phyloP scores from a whole-genome alignment of 2,797 vertebrate genomes.

The Rhinella marina region DNA sequence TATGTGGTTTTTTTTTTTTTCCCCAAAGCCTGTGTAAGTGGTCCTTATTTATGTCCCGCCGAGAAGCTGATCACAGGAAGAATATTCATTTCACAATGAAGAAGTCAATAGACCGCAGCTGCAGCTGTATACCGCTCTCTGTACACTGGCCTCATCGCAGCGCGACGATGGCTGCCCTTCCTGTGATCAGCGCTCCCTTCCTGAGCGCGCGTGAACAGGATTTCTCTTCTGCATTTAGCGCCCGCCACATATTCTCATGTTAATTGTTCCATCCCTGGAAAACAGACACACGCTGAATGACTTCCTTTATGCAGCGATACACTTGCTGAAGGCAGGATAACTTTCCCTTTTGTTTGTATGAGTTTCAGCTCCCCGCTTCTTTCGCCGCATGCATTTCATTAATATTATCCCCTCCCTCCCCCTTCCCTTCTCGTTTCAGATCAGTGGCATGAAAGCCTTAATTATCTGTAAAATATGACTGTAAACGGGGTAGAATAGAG shows the following conservation, averaged over 20 bases:
- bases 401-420: neutral
- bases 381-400: neutral
- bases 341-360: neutral
- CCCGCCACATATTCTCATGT: constrained; percentile 31
- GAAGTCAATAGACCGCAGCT: constrained; percentile 49
- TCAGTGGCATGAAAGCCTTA: neutral
- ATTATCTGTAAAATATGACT: constrained; percentile 7
- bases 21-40: constrained; percentile 27
- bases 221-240: constrained; percentile 37
- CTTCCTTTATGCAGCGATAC: constrained; percentile 28
- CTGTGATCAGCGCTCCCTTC: constrained; percentile 52
- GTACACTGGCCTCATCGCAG: constrained; percentile 32
- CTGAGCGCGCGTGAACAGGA: constrained; percentile 46
- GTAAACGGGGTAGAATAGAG: neutral
- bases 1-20: neutral
- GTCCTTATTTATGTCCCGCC: constrained; percentile 37
- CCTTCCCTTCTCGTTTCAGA: neutral
- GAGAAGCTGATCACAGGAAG: constrained; percentile 48
- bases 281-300: constrained; percentile 42
- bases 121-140: constrained; percentile 51
- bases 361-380: neutral
- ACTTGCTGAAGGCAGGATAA: constrained; percentile 29
- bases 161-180: constrained; percentile 52
- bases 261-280: constrained; percentile 38
- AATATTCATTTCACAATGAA: constrained; percentile 49